Evolutionary conservation across 1,140 invertebrate species (phyloP), one percentile per base, ranked within the genome.

Genomic region (Achatina immaculata): DNA sequence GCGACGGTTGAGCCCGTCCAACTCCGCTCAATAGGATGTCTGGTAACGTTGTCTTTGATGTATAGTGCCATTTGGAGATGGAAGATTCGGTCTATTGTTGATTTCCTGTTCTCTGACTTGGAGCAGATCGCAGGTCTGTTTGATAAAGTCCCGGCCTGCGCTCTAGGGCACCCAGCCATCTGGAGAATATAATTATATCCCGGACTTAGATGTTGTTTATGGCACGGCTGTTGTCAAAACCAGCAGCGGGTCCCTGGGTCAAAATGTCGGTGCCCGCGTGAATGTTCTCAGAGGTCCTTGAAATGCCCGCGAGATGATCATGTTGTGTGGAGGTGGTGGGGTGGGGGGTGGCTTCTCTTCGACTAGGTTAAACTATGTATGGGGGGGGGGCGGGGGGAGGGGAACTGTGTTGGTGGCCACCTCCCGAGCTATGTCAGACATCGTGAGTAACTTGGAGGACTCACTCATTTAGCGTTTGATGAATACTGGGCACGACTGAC

Each of bases 31-130:
- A 55, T 55, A 55, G 48, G 48, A 3, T 21, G 48, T 21, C 48
- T 55, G 48, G 48, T 55, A 55, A 55, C 24, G 48, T 24, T 55
- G 16, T 19, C 48, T 55, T 55, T 55, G 48, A 55, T 55, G 48
- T 55, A 55, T 55, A 55, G 48, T 24, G 48, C 48, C 48, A 24
- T 55, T 55, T 55, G 48, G 48, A 55, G 48, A 55, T 55, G 48
- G 48, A 24, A 55, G 48, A 55, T 55, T 55, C 48, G 21, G 48
- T 24, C 48, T 24, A 55, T 55, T 55, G 48, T 55, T 55, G 48
- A 55, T 55, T 55, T 55, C 48, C 48, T 14, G 48, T 14, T 14
- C 24, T 55, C 48, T 55, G 21, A 19, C 48, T 55, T 9, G 6
- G 48, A 55, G 24, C 48, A 55, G 48, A 55, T 14, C 48, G 21